Evolutionary conservation across 35 echinoderm and acorn worm genomes (phyloP).

Genomic region (Ophioderma brevispina): DNA sequence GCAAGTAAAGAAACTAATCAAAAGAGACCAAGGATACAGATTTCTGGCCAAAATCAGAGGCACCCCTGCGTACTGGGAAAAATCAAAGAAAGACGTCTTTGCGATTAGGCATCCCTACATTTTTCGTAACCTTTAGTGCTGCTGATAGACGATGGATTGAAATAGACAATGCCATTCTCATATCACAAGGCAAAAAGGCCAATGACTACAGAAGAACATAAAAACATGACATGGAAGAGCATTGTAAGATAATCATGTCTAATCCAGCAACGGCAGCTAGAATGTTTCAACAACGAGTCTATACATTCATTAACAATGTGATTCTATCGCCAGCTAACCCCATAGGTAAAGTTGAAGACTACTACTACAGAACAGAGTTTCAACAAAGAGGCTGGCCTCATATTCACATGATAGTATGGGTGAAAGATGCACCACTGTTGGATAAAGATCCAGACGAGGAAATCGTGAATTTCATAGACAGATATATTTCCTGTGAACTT

Average conservation of each 20-base stretch:
- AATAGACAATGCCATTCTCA: not conserved
- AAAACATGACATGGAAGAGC: constrained; percentile 25
- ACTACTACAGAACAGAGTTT: constrained; percentile 75
- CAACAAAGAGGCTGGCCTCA: constrained; percentile 56
- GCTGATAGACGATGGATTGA: too few relatives aligned
- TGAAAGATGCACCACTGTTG: constrained; percentile 61
- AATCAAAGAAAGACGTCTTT: too few relatives aligned
- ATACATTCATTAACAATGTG: constrained; percentile 57
- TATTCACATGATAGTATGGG: constrained; percentile 61
- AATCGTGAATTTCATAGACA: constrained; percentile 62
- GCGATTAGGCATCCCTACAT: too few relatives aligned
- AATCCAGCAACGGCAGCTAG: constrained; percentile 80
- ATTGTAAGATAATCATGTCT: constrained; percentile 38
- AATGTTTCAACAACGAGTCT: constrained; percentile 73
- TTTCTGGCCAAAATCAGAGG: too few relatives aligned
- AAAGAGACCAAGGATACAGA: too few relatives aligned
- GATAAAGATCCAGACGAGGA: constrained; percentile 39
- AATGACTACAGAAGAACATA: constrained; percentile 48
- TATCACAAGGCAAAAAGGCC: constrained; percentile 39
- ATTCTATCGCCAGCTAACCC: constrained; percentile 58
- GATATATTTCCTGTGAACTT: constrained; percentile 2
- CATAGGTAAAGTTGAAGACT: constrained; percentile 59
- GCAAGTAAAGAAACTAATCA: too few relatives aligned
- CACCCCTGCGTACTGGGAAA: too few relatives aligned
- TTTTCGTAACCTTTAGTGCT: too few relatives aligned